Evolutionary conservation across 2,888 invertebrate genomes (phyloP).

Genomic region (Heliconius ismenius): DNA sequence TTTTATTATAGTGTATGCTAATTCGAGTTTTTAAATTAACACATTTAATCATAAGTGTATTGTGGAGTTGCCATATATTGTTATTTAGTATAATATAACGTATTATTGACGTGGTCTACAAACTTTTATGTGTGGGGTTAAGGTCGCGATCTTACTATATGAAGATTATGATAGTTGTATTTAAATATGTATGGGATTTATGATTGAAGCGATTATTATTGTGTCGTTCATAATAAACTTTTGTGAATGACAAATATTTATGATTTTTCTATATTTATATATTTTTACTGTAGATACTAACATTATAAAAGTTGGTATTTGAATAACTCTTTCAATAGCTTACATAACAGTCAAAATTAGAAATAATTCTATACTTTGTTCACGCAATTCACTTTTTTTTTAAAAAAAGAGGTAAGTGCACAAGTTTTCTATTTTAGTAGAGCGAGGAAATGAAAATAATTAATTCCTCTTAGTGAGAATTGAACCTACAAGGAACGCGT

Average conservation of each 20-base stretch:
- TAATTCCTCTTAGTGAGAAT: too few relatives aligned
- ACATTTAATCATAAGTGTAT: constrained; percentile 30
- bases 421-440: too few relatives aligned
- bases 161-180: constrained; percentile 14
- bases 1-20: constrained; percentile 26
- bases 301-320: not conserved
- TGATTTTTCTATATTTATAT: not conserved
- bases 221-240: constrained; percentile 1
- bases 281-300: not conserved
- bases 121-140: constrained; percentile 25
- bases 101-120: constrained; percentile 24
- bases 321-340: not conserved
- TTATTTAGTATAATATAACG: constrained; percentile 21
- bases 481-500: too few relatives aligned
- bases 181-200: constrained; percentile 14
- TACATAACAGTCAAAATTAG: not conserved
- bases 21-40: constrained; percentile 30
- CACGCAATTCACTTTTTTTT: too few relatives aligned
- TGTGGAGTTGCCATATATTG: constrained; percentile 10
- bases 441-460: too few relatives aligned
- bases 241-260: not conserved
- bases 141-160: constrained; percentile 25
- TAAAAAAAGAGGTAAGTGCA: too few relatives aligned
- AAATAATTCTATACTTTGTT: too few relatives aligned
- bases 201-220: constrained; percentile 2